Evolutionary conservation across 2,113 vertebrate genomes (phyloP).

Genomic region (Notothenia coriiceps): DNA sequence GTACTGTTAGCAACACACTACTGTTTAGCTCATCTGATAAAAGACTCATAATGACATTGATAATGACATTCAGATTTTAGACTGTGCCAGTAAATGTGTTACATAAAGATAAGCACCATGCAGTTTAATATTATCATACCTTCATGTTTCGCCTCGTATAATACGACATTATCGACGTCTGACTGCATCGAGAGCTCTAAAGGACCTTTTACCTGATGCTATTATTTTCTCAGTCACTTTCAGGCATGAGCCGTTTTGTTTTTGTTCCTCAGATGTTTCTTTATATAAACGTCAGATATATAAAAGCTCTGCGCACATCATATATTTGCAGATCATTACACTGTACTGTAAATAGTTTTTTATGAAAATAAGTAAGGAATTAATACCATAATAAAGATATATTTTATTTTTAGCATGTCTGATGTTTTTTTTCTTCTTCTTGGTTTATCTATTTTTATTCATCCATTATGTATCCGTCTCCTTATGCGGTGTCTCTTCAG

Average conservation of each 20-base stretch:
- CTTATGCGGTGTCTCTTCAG: conserved; percentile 21
- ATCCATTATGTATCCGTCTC: conserved; percentile 23
- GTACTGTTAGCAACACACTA: conserved; percentile 7
- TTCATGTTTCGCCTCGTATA: conserved; percentile 25
- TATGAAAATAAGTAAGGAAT: conserved; percentile 66
- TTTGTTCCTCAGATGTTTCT: conserved; percentile 35
- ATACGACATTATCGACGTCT: conserved; percentile 27
- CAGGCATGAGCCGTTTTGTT: conserved; percentile 19
- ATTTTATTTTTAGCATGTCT: conserved; percentile 80
- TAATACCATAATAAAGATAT: conserved; percentile 81
- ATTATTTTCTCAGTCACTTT: conserved; percentile 65
- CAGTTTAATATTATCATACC: conserved; percentile 23
- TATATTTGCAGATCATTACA: conserved; percentile 42
- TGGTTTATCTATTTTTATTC: conserved; percentile 26
- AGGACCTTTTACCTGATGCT: conserved; percentile 74
- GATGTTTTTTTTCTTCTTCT: conserved; percentile 6
- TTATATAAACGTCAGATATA: conserved; percentile 40
- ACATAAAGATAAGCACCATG: conserved; percentile 40
- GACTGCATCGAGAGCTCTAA: conserved; percentile 48
- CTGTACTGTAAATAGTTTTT: conserved; percentile 70
- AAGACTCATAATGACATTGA: conserved; percentile 6
- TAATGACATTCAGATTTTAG: conserved; percentile 29
- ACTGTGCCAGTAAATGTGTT: conserved; percentile 50
- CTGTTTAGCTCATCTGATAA: conserved; percentile 21
- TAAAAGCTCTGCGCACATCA: conserved; percentile 49